Conservation (phyloP, 2,113 vertebrate species). For the Prunella himalayana region DNA sequence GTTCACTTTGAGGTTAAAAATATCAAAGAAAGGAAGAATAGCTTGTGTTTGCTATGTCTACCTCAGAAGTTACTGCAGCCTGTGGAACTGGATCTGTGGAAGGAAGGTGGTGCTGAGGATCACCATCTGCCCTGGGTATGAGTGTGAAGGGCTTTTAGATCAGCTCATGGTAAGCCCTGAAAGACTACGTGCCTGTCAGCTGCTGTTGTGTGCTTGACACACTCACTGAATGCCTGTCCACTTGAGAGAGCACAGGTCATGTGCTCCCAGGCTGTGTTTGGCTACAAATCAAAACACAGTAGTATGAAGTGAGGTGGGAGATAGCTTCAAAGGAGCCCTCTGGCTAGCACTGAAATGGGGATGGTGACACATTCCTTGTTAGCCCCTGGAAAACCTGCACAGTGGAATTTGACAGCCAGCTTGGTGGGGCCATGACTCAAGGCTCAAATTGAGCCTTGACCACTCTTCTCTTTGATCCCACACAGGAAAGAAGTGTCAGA, state of each 20-base stretch:
- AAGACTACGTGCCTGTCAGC: rapidly evolving
- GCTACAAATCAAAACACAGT: neutral
- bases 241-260: neutral
- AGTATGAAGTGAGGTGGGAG: rapidly evolving
- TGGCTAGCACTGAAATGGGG: neutral
- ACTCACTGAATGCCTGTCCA: neutral
- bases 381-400: neutral
- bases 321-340: neutral
- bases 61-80: neutral
- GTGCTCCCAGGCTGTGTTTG: rapidly evolving
- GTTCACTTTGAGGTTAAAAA: neutral
- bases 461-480: neutral
- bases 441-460: neutral
- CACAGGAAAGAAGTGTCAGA: neutral
- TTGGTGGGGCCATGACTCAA: neutral
- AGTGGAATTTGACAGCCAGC: rapidly evolving
- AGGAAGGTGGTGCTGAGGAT: neutral
- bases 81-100: neutral
- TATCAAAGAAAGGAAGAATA: neutral
- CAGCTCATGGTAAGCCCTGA: neutral
- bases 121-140: neutral
- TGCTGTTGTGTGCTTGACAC: neutral
- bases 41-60: neutral
- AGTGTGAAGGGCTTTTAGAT: neutral
- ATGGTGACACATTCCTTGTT: neutral